These are phyloP conservation scores for Xiphias gladius DNA, from an alignment of 2,113 vertebrate species.

Conservation along the genomic window DNA sequence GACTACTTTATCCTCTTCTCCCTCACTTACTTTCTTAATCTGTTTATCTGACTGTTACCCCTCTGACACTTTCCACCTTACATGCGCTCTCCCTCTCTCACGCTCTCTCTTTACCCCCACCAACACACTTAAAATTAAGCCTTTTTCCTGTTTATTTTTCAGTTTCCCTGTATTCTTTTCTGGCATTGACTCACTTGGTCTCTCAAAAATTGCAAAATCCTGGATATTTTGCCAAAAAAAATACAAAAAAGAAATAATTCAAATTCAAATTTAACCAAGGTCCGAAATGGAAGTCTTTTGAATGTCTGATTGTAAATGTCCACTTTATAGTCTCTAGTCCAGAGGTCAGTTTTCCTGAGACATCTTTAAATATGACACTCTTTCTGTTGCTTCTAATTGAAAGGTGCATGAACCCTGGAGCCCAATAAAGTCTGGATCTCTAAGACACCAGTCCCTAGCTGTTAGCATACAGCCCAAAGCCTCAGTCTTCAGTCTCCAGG, in stretches of 20 bases:
- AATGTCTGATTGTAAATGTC: neutral
- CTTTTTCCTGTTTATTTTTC: conserved; percentile 48
- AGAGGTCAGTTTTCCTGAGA: neutral
- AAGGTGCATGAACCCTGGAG: conserved; percentile 1
- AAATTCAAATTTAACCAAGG: neutral
- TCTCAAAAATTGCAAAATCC: neutral
- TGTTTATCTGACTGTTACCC: conserved; percentile 60
- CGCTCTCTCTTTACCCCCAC: neutral
- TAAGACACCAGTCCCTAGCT: conserved; percentile 3
- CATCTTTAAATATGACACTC: conserved; percentile 13
- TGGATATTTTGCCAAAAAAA: neutral
- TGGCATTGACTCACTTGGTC: neutral
- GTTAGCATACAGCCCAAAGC: conserved; percentile 17
- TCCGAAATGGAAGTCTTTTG: conserved; percentile 12
- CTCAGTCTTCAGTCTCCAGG: conserved; percentile 29
- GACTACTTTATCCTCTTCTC: conserved; percentile 43
- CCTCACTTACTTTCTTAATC: conserved; percentile 56
- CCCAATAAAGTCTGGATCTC: conserved; percentile 5
- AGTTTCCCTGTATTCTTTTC: conserved; percentile 32
- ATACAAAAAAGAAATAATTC: neutral
- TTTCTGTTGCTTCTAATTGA: neutral
- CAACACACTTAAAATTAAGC: conserved; percentile 11
- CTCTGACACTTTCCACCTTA: conserved; percentile 52
- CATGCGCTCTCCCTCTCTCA: neutral
- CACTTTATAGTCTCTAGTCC: neutral